Base-by-base conservation (phyloP, 2,797 vertebrate genomes). In the Loriculus beryllinus region DNA sequence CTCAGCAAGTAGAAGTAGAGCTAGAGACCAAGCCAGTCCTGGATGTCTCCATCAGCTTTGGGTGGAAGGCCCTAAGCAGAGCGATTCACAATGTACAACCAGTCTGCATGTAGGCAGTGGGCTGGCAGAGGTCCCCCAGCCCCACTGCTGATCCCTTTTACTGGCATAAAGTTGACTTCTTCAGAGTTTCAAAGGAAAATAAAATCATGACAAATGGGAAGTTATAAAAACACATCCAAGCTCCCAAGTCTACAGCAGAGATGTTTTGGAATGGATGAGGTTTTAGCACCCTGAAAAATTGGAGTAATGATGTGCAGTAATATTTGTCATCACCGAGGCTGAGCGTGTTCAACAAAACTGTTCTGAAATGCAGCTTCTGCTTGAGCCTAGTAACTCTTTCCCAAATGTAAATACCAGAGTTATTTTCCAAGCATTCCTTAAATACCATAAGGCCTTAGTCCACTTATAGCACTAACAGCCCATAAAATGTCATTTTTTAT, bases 401-500 rank as follows among this genome's bases (percentile, higher is more conserved):
- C 86, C 77, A 84, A 64, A 76, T 88, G 77, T 80, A 94, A 96
- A 91, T 81, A 92, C 11, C 14, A 62, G 63, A 22, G 65, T 62
- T 80, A 92, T 91, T 91, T 92, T 93, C 93, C 83, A 63, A 67
- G 63, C 76, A 57, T 52, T 85, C 88, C 96, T 88, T 91, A 96
- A 96, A 95, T 90, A 90, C 92, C 92, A 70, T 69, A 72, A 84
- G 94, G 77, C 91, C 71, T 74, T 40, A 33, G 90, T 92, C 91
- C 89, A 93, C 92, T 93, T 89, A 57, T 31, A 82, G 91, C 90
- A 92, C 94, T 84, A 95, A 94, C 87, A 95, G 93, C 90, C 94
- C 60, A 42, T 86, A 95, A 96, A 97, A 96, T 96, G 94, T 93
- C 95, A 90, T 79, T 90, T 93, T 95, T 90, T 91, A 74, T 95